Base-by-base conservation (phyloP, 1,140 invertebrate genomes). In the Drosophila grimshawi region DNA sequence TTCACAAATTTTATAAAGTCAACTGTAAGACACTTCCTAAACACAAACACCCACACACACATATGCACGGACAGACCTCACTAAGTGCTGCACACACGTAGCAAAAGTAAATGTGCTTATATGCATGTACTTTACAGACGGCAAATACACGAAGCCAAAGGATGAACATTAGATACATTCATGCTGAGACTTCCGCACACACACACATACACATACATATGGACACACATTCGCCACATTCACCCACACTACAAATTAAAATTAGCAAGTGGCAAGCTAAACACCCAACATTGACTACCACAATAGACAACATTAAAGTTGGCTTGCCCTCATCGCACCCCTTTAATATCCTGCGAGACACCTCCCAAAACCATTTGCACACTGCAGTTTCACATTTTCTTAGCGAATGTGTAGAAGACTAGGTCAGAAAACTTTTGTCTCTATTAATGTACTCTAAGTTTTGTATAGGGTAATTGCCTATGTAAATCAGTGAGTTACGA, bases 111-210 rank as follows among this genome's bases (percentile, higher is more conserved):
- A 80, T 89, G 83, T 89, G 76, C 75, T 80, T 88, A 77, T 88
- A 75, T 77, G 83, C 74, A 61, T 35, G 45, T 53, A 55, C 46
- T 60, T 64, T 62, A 78, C 51, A 72, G 76, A 76, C 66, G 73
- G 63, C 67, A 63, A 78, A 80, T 74, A 82, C 76, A 82, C 51
- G 76, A 77, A 80, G 83, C 67, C 85, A 82, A 83, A 83, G 83
- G 85, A 89, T 88, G 83, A 88, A 83, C 83, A 88, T 88, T 88
- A 88, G 85, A 88, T 88, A 88, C 83, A 89, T 89, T 80, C 83
- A 80, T 83, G 83, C 72, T 80, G 66, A 80, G 76, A 86, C 83
- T 83, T 88, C 83, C 82, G 55, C 66, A 57, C 32, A 64, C 39
- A 64, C 48, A 39, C 11, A 37, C 69, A 59, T 37, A 41, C 27